These are phyloP conservation scores for Campaea margaritaria DNA, from an alignment of 2,888 invertebrate genomes.

Conservation along the genomic window DNA sequence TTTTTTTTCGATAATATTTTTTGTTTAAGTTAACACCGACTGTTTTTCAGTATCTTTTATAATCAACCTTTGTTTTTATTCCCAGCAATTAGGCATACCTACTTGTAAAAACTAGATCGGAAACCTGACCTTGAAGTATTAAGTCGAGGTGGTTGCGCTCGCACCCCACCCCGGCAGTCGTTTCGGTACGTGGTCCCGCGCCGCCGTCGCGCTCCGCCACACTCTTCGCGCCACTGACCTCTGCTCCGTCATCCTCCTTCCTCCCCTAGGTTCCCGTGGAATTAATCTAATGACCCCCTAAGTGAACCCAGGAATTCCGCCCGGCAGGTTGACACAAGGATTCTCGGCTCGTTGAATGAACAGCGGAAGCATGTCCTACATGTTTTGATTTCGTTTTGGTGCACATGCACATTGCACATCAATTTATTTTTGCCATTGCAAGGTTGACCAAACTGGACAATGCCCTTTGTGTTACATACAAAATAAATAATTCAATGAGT, in stretches of 20 bases:
- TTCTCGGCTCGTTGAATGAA: slow-evolving; percentile 51
- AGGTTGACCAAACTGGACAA: too few species aligned
- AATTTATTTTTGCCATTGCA: too few species aligned
- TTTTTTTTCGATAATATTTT: not conserved
- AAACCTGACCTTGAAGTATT: slow-evolving; percentile 46
- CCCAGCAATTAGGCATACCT: too few species aligned
- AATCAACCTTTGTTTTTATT: too few species aligned
- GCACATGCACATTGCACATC: too few species aligned
- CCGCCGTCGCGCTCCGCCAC: slow-evolving; percentile 62
- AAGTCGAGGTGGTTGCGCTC: slow-evolving; percentile 46
- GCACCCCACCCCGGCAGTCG: slow-evolving; percentile 14
- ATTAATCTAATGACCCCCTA: slow-evolving; percentile 16
- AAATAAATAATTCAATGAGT: too few species aligned
- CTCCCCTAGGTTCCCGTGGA: slow-evolving; percentile 34
- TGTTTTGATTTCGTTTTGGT: too few species aligned
- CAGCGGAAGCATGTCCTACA: slow-evolving; percentile 12
- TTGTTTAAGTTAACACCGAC: not conserved
- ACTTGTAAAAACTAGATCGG: slow-evolving; percentile 11
- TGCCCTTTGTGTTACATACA: too few species aligned
- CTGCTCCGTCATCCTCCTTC: slow-evolving; percentile 33
- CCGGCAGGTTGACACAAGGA: slow-evolving; percentile 44
- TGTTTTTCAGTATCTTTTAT: too few species aligned
- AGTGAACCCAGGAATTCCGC: slow-evolving; percentile 42
- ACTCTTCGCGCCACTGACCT: slow-evolving; percentile 63
- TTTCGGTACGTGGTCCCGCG: too few species aligned